Evolutionary conservation across 2,113 vertebrate genomes (phyloP).

Genomic region (Pseudopipra pipra): DNA sequence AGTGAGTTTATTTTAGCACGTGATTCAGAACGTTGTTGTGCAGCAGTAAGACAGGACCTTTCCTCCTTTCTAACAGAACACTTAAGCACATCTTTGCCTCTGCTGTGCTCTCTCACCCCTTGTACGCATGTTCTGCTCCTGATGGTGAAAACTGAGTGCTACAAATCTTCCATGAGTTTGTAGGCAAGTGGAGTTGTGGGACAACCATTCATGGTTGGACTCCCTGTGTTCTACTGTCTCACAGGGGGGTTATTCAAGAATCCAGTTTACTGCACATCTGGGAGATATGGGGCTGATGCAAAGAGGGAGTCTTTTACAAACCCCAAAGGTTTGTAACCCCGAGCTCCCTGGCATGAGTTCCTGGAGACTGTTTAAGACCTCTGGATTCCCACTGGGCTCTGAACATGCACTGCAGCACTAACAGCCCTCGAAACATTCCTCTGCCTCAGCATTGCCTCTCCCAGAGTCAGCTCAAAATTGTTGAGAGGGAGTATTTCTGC

Average conservation of each 20-base stretch:
- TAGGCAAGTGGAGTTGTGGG: not conserved
- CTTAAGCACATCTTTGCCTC: not conserved
- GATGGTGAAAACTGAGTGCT: not conserved
- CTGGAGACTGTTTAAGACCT: not conserved
- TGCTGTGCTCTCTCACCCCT: not conserved
- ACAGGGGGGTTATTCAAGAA: not conserved
- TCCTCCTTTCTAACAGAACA: not conserved
- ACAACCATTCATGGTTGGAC: rapidly evolving
- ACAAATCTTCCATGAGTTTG: not conserved
- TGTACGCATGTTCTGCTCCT: not conserved
- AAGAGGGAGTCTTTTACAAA: not conserved
- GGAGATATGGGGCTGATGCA: not conserved
- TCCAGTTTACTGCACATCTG: too few relatives aligned
- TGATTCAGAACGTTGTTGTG: not conserved
- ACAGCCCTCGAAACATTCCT: not conserved
- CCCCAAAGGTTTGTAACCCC: not conserved
- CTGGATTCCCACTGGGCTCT: not conserved
- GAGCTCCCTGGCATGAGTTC: not conserved
- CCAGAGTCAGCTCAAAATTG: not conserved
- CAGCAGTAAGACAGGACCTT: not conserved
- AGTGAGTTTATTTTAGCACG: not conserved
- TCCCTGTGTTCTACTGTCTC: not conserved
- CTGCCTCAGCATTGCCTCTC: not conserved
- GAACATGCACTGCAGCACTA: not conserved
- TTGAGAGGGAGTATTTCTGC: constrained; percentile 9